phyloP scores from a whole-genome alignment of 92 coral and sea anemone species.

The Epizoanthus ramosus region DNA sequence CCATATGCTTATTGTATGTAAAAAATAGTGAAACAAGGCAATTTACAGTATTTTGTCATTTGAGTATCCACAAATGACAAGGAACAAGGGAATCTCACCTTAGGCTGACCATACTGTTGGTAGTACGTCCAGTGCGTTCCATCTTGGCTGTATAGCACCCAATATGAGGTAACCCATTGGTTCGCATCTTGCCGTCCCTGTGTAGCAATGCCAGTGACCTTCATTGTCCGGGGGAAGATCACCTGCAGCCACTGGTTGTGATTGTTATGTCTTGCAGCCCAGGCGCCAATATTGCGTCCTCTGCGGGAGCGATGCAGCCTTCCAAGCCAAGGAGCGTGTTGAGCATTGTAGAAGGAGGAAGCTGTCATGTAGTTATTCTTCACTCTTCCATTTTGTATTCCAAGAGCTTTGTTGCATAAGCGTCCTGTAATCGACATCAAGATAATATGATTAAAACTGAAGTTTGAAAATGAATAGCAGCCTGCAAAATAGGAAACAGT shows the following conservation, averaged over 20 bases:
- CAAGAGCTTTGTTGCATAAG: slow-evolving; percentile 72
- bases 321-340: slow-evolving; percentile 67
- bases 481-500: too few species aligned
- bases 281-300: slow-evolving; percentile 79
- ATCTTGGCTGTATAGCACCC: slow-evolving; percentile 74
- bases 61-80: not conserved
- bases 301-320: slow-evolving; percentile 72
- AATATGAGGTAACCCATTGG: slow-evolving; percentile 77
- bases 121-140: slow-evolving; percentile 67
- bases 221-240: slow-evolving; percentile 64
- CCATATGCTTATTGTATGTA: too few species aligned
- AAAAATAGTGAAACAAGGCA: too few species aligned
- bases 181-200: slow-evolving; percentile 84
- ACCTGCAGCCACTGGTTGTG: slow-evolving; percentile 88
- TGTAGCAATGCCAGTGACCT: slow-evolving; percentile 72
- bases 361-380: slow-evolving; percentile 79
- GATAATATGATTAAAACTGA: not conserved
- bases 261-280: slow-evolving; percentile 78
- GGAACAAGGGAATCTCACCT: slow-evolving; percentile 39
- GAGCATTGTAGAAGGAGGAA: slow-evolving; percentile 60
- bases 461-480: not conserved
- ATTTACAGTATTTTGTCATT: too few species aligned
- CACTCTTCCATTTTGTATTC: slow-evolving; percentile 65
- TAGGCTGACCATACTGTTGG: slow-evolving; percentile 65
- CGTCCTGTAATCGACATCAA: slow-evolving; percentile 47